Evolutionary conservation across 2,888 invertebrate species (phyloP), one percentile per base, ranked within the genome.

Genomic region (Calameuta pallipes): DNA sequence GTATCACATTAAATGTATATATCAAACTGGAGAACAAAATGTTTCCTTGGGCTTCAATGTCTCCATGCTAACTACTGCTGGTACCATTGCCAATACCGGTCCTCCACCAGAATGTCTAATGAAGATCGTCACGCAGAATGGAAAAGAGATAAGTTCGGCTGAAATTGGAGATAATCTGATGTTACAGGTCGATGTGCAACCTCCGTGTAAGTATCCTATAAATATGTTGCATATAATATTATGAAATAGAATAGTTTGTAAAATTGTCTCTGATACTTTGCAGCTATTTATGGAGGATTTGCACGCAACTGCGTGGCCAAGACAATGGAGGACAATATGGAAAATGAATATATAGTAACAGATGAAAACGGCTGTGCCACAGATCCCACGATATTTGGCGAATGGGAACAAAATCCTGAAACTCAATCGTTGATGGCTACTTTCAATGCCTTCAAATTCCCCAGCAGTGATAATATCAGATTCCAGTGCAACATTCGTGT

Each of bases 401-500:
- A 98, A 90, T 98, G 98, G 98, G 96, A 97, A 85, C 96, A 97
- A 88, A 96, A 96, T 89, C 94, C 96, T 33, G 97, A 97, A 81
- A 96, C 96, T 76, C 97, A 97, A 90, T 95, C 97, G 33, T 92
- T 98, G 76, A 93, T 96, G 89, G 98, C 98, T 82, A 95, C 96
- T 86, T 98, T 98, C 92, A 97, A 97, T 90, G 98, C 98, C 4
- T 98, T 98, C 92, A 98, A 98, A 90, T 98, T 98, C 94, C 98
- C 98, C 0, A 97, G 96, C 86, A 97, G 97, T 88, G 98, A 98
- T 89, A 98, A 97, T 89, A 97, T 98, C 87, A 93, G 97, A 92
- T 98, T 98, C 96, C 98, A 98, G 92, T 98, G 98, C 91, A 98
- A 98, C 91, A 97, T 98, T 87, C 94, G 98, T 80, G 98, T 98